A percentile compares a stretch with the other conserved stretches of the same genome.
Evolutionary conservation across 2,888 invertebrate genomes (phyloP).

Genomic region (Calliscelio sp.): DNA sequence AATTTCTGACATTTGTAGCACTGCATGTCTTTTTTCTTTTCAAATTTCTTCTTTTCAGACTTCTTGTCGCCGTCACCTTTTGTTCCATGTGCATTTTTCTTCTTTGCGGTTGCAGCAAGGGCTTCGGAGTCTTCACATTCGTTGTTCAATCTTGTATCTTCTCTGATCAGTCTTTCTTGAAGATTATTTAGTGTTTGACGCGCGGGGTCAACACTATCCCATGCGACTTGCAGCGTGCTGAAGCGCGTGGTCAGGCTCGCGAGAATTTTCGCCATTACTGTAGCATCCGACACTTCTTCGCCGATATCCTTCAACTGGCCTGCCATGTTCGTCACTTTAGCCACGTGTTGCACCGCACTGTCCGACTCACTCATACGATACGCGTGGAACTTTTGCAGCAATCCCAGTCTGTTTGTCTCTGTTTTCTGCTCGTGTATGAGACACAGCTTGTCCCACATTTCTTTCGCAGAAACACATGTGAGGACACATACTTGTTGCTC

Average conservation of each 20-base stretch:
- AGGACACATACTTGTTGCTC: not conserved
- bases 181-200: slow-evolving; percentile 5
- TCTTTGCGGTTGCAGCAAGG: not conserved
- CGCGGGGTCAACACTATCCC: too few species aligned
- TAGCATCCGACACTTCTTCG: too few species aligned
- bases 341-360: too few species aligned
- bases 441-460: slow-evolving; percentile 71
- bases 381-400: slow-evolving; percentile 47
- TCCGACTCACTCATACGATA: too few species aligned
- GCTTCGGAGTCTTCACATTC: slow-evolving; percentile 44
- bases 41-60: slow-evolving; percentile 24
- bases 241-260: too few species aligned
- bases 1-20: too few species aligned
- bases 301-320: too few species aligned
- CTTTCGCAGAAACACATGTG: slow-evolving; percentile 35
- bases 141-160: slow-evolving; percentile 55
- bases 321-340: too few species aligned
- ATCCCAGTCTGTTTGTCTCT: slow-evolving; percentile 62
- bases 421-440: slow-evolving; percentile 71
- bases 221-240: too few species aligned
- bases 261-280: too few species aligned
- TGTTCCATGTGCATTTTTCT: not conserved
- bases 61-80: slow-evolving; percentile 5
- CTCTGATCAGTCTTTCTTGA: slow-evolving; percentile 67
- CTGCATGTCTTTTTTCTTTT: too few species aligned